Evolutionary conservation across 2,113 vertebrate species (phyloP).

Genomic region (Tauraco erythrolophus): DNA sequence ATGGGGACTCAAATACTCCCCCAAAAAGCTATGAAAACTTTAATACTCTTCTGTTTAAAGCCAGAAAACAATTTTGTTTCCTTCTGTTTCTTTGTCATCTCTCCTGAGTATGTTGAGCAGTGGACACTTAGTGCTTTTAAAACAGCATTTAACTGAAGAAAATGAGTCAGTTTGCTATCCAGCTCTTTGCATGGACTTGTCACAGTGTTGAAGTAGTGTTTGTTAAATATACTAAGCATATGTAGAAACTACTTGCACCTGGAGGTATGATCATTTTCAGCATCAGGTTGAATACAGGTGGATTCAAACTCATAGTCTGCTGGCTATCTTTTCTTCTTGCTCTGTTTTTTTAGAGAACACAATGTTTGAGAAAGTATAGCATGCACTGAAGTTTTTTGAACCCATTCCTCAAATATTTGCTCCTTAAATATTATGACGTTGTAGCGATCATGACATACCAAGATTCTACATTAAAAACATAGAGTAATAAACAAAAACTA

Average conservation of each 20-base stretch:
- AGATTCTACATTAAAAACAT: background rate
- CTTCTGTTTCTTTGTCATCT: background rate
- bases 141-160: background rate
- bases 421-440: background rate
- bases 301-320: background rate
- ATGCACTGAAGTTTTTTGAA: background rate
- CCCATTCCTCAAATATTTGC: background rate
- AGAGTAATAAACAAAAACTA: background rate
- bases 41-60: background rate
- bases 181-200: background rate
- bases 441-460: background rate
- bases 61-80: background rate
- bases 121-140: background rate
- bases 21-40: background rate
- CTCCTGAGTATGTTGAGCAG: background rate
- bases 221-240: background rate
- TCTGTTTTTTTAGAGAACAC: background rate
- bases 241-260: background rate
- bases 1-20: background rate
- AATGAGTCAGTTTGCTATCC: background rate
- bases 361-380: background rate
- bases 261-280: background rate
- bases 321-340: background rate
- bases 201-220: background rate
- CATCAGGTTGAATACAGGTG: background rate